Evolutionary conservation across 2,113 vertebrate genomes (phyloP).

Genomic region (Leptobrachium leishanense): DNA sequence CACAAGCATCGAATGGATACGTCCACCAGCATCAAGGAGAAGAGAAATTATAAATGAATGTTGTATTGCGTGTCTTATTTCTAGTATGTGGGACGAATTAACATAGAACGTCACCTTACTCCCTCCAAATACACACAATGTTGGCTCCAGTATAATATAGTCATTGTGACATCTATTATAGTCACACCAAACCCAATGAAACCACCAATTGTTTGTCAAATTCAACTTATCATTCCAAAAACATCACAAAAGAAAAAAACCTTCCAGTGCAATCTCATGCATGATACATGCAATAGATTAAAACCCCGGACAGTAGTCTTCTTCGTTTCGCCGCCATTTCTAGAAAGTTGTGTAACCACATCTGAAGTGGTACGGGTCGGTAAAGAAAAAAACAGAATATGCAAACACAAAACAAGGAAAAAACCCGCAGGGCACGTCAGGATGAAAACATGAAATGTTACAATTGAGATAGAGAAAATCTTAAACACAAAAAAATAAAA

Average conservation of each 20-base stretch:
- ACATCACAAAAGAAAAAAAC: background rate
- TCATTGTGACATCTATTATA: too few species aligned
- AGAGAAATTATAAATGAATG: too few species aligned
- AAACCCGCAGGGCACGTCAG: background rate
- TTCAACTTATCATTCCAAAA: background rate
- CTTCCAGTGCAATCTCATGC: background rate
- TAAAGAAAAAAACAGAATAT: slow-evolving; percentile 14
- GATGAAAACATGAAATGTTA: background rate
- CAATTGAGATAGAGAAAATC: background rate
- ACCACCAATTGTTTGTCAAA: slow-evolving; percentile 9
- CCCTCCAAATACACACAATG: too few species aligned
- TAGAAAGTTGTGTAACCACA: background rate
- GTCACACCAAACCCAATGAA: slow-evolving; percentile 22
- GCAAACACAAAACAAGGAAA: slow-evolving; percentile 2
- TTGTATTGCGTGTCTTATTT: too few species aligned
- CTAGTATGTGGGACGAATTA: too few species aligned
- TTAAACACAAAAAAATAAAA: background rate
- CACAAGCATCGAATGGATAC: too few species aligned
- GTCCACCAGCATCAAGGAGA: too few species aligned
- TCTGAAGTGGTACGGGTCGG: background rate
- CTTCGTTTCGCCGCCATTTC: background rate
- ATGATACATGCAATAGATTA: slow-evolving; percentile 21
- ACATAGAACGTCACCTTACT: too few species aligned
- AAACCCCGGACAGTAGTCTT: background rate
- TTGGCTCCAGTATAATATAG: too few species aligned